phyloP scores from a whole-genome alignment of 2,888 invertebrate species.

The Timema podura region DNA sequence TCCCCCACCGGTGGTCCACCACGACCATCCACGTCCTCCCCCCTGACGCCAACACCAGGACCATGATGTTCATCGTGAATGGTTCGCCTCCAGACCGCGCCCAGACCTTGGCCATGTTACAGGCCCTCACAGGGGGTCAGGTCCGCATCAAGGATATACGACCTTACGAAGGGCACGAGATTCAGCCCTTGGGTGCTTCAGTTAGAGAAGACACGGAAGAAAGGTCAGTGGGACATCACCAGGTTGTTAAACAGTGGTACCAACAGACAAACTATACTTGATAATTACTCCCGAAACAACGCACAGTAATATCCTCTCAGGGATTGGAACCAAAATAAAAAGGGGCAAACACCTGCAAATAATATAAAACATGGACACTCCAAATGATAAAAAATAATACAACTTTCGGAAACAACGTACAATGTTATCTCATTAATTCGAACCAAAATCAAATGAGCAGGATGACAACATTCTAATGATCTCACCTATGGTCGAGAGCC shows the following conservation, averaged over 20 bases:
- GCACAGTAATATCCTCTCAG: too few relatives aligned
- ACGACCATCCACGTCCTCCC: constrained; percentile 74
- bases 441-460: too few relatives aligned
- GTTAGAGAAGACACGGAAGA: background rate
- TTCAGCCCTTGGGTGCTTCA: background rate
- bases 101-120: constrained; percentile 70
- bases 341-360: too few relatives aligned
- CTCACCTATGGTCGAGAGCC: too few relatives aligned
- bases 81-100: constrained; percentile 68
- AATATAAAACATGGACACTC: too few relatives aligned
- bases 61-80: constrained; percentile 78
- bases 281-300: too few relatives aligned
- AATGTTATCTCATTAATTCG: too few relatives aligned
- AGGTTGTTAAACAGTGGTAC: background rate
- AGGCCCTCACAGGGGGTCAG: constrained; percentile 73
- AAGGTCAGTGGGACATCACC: background rate
- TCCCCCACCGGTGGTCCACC: constrained; percentile 69
- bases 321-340: too few relatives aligned
- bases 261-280: too few relatives aligned
- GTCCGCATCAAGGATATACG: constrained; percentile 71
- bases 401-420: too few relatives aligned
- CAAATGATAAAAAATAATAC: too few relatives aligned
- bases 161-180: constrained; percentile 48
- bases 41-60: constrained; percentile 68
- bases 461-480: too few relatives aligned